Evolutionary conservation across 1,140 invertebrate species (phyloP).

Genomic region (Orius laevigatus): DNA sequence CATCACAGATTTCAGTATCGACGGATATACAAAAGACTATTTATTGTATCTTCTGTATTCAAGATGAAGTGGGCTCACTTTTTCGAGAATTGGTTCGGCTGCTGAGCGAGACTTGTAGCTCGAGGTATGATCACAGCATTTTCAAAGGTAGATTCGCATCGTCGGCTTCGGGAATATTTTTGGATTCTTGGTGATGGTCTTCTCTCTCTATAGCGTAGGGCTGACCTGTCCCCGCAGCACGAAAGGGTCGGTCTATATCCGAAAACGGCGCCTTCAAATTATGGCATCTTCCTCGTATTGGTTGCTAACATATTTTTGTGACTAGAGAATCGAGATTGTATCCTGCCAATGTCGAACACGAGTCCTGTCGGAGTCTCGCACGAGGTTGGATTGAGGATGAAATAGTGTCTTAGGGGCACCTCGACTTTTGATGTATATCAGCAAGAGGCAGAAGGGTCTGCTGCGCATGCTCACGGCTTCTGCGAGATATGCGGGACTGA

Average conservation of each 20-base stretch:
- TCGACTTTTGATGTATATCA: conserved; percentile 24
- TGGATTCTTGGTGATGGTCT: conserved; percentile 48
- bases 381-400: conserved; percentile 60
- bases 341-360: conserved; percentile 51
- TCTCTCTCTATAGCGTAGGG: conserved; percentile 51
- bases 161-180: conserved; percentile 68
- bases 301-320: conserved; percentile 37
- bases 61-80: conserved; percentile 16
- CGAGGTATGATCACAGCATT: conserved; percentile 81
- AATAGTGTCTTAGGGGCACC: conserved; percentile 39
- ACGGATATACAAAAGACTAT: too few species aligned
- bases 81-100: conserved; percentile 58
- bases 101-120: conserved; percentile 83
- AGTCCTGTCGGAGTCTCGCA: conserved; percentile 27
- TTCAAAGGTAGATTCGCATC: conserved; percentile 49
- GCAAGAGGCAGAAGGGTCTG: conserved; percentile 36
- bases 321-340: conserved; percentile 55
- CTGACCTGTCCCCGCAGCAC: conserved; percentile 58
- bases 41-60: conserved; percentile 7
- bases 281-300: conserved; percentile 45
- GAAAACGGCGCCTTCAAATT: conserved; percentile 32
- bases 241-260: conserved; percentile 58
- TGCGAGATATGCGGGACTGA: conserved; percentile 44
- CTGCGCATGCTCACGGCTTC: conserved; percentile 41
- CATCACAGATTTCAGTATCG: too few species aligned